Conservation (phyloP, 2,797 vertebrate species). For the Eleutherodactylus coqui region DNA sequence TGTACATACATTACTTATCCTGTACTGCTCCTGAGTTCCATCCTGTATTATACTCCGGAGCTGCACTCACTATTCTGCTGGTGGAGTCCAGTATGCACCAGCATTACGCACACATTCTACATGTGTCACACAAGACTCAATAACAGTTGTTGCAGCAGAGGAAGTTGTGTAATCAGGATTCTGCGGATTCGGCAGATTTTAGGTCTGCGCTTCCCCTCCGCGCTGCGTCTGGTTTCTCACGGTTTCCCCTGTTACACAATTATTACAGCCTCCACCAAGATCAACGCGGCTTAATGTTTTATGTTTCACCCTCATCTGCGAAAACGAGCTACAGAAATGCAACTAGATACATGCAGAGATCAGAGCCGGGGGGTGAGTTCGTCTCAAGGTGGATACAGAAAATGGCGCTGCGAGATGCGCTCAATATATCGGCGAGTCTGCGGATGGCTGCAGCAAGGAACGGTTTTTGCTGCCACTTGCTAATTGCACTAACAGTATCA, state of each 20-base stretch:
- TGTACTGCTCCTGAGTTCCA: too few relatives aligned
- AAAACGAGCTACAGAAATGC: neutral
- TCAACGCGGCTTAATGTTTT: neutral
- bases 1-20: too few relatives aligned
- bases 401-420: too few relatives aligned
- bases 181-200: neutral
- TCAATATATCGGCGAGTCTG: too few relatives aligned
- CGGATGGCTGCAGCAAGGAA: too few relatives aligned
- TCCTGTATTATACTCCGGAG: constrained; percentile 4
- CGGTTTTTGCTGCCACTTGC: too few relatives aligned
- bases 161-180: neutral
- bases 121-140: neutral
- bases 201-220: neutral
- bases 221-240: neutral
- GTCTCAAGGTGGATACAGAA: too few relatives aligned
- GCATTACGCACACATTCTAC: too few relatives aligned
- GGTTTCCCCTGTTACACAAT: neutral
- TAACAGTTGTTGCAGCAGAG: neutral
- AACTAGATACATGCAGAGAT: neutral
- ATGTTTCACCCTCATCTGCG: neutral
- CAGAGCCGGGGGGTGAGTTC: neutral
- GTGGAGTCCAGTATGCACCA: neutral
- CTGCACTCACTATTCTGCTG: neutral
- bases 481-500: neutral
- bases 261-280: neutral